These are phyloP conservation scores for Apotomis betuletana DNA, from an alignment of 2,888 invertebrate genomes.

Conservation along the genomic window DNA sequence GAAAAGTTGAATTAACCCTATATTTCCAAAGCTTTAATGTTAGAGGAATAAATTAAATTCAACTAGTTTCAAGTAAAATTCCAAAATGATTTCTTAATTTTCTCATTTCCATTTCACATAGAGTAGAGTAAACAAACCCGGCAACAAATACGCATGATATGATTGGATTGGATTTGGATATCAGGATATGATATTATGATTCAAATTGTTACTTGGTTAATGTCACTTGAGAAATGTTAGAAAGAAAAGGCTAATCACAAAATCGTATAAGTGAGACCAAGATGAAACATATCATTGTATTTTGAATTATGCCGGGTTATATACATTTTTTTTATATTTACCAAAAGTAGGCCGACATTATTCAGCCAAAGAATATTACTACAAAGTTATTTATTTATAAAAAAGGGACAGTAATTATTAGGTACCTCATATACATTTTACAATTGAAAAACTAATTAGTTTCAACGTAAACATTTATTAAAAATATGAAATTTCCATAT, in stretches of 20 bases:
- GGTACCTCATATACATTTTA: too few relatives aligned
- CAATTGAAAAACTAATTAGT: neutral
- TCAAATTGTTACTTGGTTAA: neutral
- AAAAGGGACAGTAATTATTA: neutral
- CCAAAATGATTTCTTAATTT: neutral
- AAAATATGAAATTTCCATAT: neutral
- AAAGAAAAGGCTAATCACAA: neutral
- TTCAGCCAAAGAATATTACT: neutral
- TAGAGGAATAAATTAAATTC: neutral
- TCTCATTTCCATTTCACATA: constrained; percentile 2
- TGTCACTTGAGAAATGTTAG: constrained; percentile 8
- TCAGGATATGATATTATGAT: too few relatives aligned
- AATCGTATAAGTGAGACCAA: neutral
- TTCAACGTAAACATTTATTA: neutral
- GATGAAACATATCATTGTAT: neutral
- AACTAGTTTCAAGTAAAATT: neutral
- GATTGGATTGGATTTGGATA: too few relatives aligned
- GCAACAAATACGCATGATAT: neutral
- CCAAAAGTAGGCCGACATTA: neutral
- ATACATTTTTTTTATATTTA: constrained; percentile 24
- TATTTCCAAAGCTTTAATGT: neutral
- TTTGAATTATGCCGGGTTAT: neutral
- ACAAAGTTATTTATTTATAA: neutral
- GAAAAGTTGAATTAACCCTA: neutral
- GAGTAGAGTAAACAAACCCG: constrained; percentile 37